A percentile compares a stretch with the other conserved stretches of the same genome.
phyloP scores from a whole-genome alignment of 2,888 invertebrate species.

The Oligia strigilis region DNA sequence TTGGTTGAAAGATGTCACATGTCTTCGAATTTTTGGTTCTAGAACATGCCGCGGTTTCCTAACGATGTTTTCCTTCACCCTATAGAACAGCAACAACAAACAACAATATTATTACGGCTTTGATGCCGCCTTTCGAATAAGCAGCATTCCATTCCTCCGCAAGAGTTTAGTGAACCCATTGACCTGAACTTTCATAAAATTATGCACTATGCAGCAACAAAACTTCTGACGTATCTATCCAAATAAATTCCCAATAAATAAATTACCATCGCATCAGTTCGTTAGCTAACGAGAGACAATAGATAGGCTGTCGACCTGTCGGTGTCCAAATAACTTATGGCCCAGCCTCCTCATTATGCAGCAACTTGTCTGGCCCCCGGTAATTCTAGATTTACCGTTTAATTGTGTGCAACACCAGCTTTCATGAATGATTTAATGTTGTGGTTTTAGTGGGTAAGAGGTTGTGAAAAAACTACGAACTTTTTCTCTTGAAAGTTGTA shows the following conservation, averaged over 20 bases:
- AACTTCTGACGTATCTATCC: constrained; percentile 3
- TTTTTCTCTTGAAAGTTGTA: background rate
- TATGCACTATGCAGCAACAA: constrained; percentile 1
- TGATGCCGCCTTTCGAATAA: no score
- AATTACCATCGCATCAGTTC: constrained; percentile 63
- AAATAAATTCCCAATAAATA: constrained; percentile 61
- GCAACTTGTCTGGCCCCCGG: constrained; percentile 67
- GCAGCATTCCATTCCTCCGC: background rate
- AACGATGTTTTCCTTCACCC: no score
- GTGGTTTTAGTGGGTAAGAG: constrained; percentile 7
- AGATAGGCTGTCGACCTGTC: constrained; percentile 67
- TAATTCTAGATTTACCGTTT: constrained; percentile 63
- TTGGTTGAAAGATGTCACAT: no score
- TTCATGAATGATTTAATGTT: constrained; percentile 31
- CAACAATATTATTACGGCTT: no score
- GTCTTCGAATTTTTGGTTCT: no score
- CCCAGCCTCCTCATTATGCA: constrained; percentile 68
- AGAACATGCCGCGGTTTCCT: no score
- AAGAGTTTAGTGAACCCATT: background rate
- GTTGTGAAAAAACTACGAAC: background rate
- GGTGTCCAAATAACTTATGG: constrained; percentile 70
- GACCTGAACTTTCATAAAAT: background rate
- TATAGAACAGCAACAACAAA: no score
- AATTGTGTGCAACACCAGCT: constrained; percentile 46
- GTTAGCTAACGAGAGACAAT: constrained; percentile 71